phyloP scores from a whole-genome alignment of 2,113 vertebrate genomes.

The Ameiurus melas region DNA sequence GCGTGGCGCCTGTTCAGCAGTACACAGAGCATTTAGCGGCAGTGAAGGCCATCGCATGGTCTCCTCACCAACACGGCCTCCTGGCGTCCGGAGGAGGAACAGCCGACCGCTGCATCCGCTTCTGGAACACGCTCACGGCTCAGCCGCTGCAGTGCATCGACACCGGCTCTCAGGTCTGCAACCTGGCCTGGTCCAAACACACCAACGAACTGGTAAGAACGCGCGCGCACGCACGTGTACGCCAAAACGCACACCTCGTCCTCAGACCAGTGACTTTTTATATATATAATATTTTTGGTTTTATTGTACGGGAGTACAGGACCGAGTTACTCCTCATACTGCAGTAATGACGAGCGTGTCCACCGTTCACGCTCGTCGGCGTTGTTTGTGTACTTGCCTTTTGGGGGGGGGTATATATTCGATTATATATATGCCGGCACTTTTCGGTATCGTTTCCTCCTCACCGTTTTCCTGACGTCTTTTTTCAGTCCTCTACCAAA shows the following conservation, averaged over 20 bases:
- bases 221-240: not conserved
- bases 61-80: slow-evolving; percentile 94
- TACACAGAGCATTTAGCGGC: slow-evolving; percentile 97
- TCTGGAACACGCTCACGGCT: slow-evolving; percentile 97
- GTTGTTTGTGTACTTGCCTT: not conserved
- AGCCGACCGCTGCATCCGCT: slow-evolving; percentile 96
- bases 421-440: not conserved
- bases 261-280: not conserved
- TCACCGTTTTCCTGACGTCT: not conserved
- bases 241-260: not conserved
- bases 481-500: not conserved
- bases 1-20: slow-evolving; percentile 91
- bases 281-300: too few species aligned
- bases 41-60: slow-evolving; percentile 98
- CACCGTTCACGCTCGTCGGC: too few species aligned
- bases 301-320: not conserved
- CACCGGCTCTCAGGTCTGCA: slow-evolving; percentile 97
- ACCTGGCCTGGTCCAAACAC: slow-evolving; percentile 98
- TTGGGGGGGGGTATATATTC: not conserved
- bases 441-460: not conserved
- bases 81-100: slow-evolving; percentile 93
- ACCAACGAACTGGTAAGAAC: slow-evolving; percentile 89
- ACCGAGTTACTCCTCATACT: not conserved
- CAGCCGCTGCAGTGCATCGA: slow-evolving; percentile 96
- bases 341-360: not conserved